These are phyloP conservation scores for Drosophila nigricruria DNA, from an alignment of 2,888 invertebrate species.

Conservation along the genomic window DNA sequence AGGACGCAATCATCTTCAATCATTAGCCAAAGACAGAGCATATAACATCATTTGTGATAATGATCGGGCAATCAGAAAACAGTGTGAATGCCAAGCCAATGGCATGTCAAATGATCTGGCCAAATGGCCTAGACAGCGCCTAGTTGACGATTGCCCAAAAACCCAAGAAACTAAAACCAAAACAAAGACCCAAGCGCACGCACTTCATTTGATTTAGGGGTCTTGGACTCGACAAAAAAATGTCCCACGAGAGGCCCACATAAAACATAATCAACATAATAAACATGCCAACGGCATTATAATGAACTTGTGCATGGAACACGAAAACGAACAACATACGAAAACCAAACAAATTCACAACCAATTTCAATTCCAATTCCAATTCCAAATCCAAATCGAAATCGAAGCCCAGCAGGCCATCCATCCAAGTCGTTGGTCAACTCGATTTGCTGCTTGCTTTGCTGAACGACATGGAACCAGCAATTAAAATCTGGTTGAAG, in stretches of 20 bases:
- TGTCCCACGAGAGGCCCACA: slow-evolving; percentile 45
- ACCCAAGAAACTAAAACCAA: background rate
- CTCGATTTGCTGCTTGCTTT: slow-evolving; percentile 22
- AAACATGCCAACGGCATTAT: slow-evolving; percentile 63
- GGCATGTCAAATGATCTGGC: slow-evolving; percentile 68
- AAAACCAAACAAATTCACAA: slow-evolving; percentile 12
- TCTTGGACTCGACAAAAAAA: slow-evolving; percentile 15
- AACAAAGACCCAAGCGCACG: slow-evolving; percentile 20
- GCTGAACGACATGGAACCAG: slow-evolving; percentile 33
- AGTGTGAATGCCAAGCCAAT: slow-evolving; percentile 70
- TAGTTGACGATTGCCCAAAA: slow-evolving; percentile 37
- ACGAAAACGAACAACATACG: slow-evolving; percentile 23
- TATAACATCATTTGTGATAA: slow-evolving; percentile 68
- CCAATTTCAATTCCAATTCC: slow-evolving; percentile 18
- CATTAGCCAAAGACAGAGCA: slow-evolving; percentile 45
- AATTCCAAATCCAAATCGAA: slow-evolving; percentile 16
- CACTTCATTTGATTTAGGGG: slow-evolving; percentile 51
- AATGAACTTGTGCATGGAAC: slow-evolving; percentile 51
- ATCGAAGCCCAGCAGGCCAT: slow-evolving; percentile 39
- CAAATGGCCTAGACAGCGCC: slow-evolving; percentile 64
- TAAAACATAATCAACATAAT: slow-evolving; percentile 58
- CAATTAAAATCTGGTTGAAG: slow-evolving; percentile 52
- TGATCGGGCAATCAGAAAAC: slow-evolving; percentile 71
- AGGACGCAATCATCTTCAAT: slow-evolving; percentile 39
- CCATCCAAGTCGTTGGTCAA: slow-evolving; percentile 44